phyloP scores from a whole-genome alignment of 2,888 invertebrate species.

The Drosophila borealis region DNA sequence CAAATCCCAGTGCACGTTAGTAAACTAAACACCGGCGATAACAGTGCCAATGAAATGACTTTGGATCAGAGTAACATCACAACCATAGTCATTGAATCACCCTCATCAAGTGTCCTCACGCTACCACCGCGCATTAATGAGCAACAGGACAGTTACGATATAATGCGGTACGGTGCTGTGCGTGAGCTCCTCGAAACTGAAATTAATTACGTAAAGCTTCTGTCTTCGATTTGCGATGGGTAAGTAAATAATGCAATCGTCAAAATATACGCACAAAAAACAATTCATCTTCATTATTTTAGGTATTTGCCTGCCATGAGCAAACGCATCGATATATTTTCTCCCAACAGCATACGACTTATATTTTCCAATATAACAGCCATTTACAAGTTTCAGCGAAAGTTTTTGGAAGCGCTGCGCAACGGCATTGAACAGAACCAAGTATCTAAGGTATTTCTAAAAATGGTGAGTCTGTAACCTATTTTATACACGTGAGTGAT shows the following conservation, averaged over 20 bases:
- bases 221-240: constrained; percentile 85
- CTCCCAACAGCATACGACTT: constrained; percentile 89
- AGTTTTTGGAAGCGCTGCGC: constrained; percentile 90
- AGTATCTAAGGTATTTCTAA: constrained; percentile 91
- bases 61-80: constrained; percentile 83
- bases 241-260: constrained; percentile 26
- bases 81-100: constrained; percentile 83
- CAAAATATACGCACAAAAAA: background rate
- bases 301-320: constrained; percentile 91
- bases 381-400: constrained; percentile 90
- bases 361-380: constrained; percentile 94
- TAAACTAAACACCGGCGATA: constrained; percentile 36
- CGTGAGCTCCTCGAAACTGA: constrained; percentile 93
- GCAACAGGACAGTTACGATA: constrained; percentile 82
- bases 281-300: background rate
- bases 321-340: constrained; percentile 92
- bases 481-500: too few relatives aligned
- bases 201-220: constrained; percentile 92
- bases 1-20: constrained; percentile 61
- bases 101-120: constrained; percentile 34
- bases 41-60: constrained; percentile 60
- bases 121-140: constrained; percentile 55
- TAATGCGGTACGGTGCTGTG: constrained; percentile 90
- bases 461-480: constrained; percentile 87
- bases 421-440: constrained; percentile 89